Evolutionary conservation across 1,140 invertebrate genomes (phyloP), one percentile per base, ranked within the genome.

Genomic region (Polypedilum vanderplanki): DNA sequence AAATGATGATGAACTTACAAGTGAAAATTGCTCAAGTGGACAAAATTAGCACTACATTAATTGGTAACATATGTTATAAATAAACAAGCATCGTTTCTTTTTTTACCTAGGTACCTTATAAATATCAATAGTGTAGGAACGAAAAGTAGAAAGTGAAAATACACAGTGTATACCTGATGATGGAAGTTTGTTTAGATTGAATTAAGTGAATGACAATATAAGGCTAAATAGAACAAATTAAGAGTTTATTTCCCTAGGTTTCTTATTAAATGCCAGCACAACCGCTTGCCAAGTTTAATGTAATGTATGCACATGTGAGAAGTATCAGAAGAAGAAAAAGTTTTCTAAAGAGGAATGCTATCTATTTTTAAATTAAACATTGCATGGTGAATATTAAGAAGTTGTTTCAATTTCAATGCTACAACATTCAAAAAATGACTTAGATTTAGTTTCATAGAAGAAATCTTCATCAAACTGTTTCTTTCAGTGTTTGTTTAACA

Each of bases 311-410:
- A 57, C 46, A 12, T 57, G n/a, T 57, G 46, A 57, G 46, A 57
- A 57, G 46, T 4, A 15, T 15, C 4, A n/a, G 9, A 57, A 57
- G 46, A 57, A 57, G 46, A 57, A 57, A 57, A n/a, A n/a, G n/a
- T 57, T 57, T 57, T 46, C 8, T 3, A 15, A 57, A 57, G n/a
- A 57, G 46, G 46, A 57, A 57, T 57, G 12, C n/a, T 57, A 57
- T 57, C 46, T 57, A 57, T 57, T 57, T 57, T 57, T 57, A 57
- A 57, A 57, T 15, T 57, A 57, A 12, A n/a, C 46, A 57, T n/a
- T 57, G 46, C 46, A n/a, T 57, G n/a, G 9, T n/a, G 46, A 57
- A 57, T 57, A 57, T 57, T 4, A 57, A 57, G 46, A 57, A 57
- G 46, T 57, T 33, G 24, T 33, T 33, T 33, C 5, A 33, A 33